Evolutionary conservation across 2,113 vertebrate genomes (phyloP).

Genomic region (Lipotes vexillifer): DNA sequence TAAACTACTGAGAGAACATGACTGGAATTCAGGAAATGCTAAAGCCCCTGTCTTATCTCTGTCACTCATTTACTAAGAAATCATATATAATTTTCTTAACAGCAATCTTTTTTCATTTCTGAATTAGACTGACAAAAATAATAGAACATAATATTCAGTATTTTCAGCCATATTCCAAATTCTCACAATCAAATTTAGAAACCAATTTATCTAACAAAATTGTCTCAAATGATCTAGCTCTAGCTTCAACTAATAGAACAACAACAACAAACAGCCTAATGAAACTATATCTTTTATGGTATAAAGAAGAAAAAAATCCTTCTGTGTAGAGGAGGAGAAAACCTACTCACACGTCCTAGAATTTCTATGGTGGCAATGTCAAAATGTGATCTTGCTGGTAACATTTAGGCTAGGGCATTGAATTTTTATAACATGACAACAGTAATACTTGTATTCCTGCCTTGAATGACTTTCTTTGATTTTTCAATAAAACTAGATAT

Average conservation of each 20-base stretch:
- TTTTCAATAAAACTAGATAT: neutral
- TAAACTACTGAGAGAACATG: neutral
- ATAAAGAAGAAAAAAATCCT: neutral
- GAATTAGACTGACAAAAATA: conserved; percentile 43
- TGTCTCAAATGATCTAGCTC: conserved; percentile 7
- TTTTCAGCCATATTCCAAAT: conserved; percentile 36
- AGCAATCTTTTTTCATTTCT: conserved; percentile 11
- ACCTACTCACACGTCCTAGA: neutral
- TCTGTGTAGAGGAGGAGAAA: neutral
- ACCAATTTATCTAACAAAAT: conserved; percentile 30
- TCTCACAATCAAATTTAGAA: conserved; percentile 20
- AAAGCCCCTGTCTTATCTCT: conserved; percentile 49
- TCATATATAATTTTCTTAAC: conserved; percentile 41
- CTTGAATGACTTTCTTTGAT: conserved; percentile 4
- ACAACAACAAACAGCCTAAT: neutral
- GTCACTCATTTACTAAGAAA: conserved; percentile 48
- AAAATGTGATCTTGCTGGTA: neutral
- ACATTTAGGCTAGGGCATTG: neutral
- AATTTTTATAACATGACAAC: neutral
- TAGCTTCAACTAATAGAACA: conserved; percentile 10
- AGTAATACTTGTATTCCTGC: neutral
- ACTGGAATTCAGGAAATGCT: conserved; percentile 43
- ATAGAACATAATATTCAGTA: neutral
- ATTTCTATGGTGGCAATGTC: neutral
- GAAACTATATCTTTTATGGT: neutral